phyloP scores from a whole-genome alignment of 2,113 vertebrate species.

The Lathamus discolor region DNA sequence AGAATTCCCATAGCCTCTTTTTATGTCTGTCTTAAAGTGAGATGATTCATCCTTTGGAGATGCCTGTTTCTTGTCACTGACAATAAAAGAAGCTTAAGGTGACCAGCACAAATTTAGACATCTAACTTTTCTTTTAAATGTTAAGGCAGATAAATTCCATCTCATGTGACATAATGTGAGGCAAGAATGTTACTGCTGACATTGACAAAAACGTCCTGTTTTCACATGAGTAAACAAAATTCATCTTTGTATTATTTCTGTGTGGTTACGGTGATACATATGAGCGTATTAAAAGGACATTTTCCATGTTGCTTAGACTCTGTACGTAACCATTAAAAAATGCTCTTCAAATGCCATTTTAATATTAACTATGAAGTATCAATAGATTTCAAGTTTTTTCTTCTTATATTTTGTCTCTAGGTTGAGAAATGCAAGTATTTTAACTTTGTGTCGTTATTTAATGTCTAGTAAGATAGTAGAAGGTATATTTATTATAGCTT shows the following conservation, averaged over 20 bases:
- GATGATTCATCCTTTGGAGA: not conserved
- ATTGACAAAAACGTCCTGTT: not conserved
- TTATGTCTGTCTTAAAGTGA: not conserved
- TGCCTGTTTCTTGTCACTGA: conserved; percentile 21
- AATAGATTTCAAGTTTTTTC: not conserved
- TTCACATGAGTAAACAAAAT: not conserved
- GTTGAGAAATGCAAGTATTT: not conserved
- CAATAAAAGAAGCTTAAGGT: not conserved
- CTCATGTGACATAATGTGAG: not conserved
- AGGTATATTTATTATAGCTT: not conserved
- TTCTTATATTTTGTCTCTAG: not conserved
- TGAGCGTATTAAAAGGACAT: not conserved
- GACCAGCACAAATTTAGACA: not conserved
- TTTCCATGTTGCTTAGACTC: not conserved
- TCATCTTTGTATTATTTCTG: not conserved
- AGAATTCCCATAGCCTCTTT: not conserved
- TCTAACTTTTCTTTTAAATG: not conserved
- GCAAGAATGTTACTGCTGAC: not conserved
- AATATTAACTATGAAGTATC: not conserved
- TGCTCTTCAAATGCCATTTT: not conserved
- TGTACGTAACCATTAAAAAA: not conserved
- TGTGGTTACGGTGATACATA: not conserved
- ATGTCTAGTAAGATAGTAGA: not conserved
- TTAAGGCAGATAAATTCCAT: not conserved
- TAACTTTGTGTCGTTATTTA: not conserved